Conservation (phyloP, 2,888 invertebrate species). For the Clunio marinus region DNA sequence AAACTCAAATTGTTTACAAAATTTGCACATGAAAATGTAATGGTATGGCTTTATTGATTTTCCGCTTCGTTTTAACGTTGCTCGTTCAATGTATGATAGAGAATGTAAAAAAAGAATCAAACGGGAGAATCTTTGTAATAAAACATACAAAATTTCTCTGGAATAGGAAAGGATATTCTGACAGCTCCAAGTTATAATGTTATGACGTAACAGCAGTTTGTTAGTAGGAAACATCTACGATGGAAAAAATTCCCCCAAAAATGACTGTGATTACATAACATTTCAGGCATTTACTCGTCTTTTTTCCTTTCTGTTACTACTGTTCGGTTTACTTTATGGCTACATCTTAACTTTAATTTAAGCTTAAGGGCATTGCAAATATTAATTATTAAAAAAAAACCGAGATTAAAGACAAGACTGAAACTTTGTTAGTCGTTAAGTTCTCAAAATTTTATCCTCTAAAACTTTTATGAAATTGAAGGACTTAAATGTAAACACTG, state of each 20-base stretch:
- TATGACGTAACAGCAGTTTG: background rate
- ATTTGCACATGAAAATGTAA: conserved; percentile 5
- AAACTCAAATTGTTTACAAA: conserved; percentile 26
- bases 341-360: background rate
- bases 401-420: too few species aligned
- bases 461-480: background rate
- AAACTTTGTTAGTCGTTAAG: too few species aligned
- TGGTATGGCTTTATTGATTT: background rate
- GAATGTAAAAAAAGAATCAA: background rate
- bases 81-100: too few species aligned
- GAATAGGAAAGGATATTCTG: too few species aligned
- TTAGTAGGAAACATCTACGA: background rate
- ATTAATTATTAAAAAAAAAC: too few species aligned
- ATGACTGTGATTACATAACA: background rate
- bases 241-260: background rate
- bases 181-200: too few species aligned
- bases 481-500: background rate
- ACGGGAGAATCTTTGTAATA: background rate
- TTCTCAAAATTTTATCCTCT: background rate
- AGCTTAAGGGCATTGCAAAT: background rate
- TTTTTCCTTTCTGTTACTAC: background rate
- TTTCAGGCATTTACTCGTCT: background rate
- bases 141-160: background rate
- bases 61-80: background rate
- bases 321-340: background rate